These are phyloP conservation scores for Phorcus lineatus DNA, from an alignment of 2,888 invertebrate species.

Conservation along the genomic window DNA sequence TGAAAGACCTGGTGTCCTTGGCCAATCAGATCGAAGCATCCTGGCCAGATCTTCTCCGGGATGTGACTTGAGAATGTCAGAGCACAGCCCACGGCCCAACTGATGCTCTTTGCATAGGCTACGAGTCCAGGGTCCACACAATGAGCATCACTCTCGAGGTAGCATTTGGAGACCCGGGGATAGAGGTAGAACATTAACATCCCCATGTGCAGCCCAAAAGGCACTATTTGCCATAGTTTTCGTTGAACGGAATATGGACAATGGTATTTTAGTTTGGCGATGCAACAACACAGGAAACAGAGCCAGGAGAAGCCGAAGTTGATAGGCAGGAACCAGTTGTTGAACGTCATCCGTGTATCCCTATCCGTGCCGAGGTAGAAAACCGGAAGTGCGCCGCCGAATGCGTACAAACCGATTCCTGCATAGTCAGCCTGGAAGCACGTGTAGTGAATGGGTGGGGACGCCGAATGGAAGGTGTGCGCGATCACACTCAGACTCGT, in stretches of 20 bases:
- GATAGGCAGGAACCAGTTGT: slow-evolving; percentile 35
- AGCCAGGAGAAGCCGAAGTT: slow-evolving; percentile 44
- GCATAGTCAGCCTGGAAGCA: slow-evolving; percentile 57
- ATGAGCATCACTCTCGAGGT: not conserved
- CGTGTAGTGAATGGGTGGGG: slow-evolving; percentile 48
- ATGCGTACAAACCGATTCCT: slow-evolving; percentile 49
- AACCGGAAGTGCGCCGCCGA: slow-evolving; percentile 44
- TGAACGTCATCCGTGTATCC: slow-evolving; percentile 9
- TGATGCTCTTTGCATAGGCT: slow-evolving; percentile 38
- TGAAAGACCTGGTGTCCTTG: slow-evolving; percentile 60
- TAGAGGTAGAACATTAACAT: slow-evolving; percentile 35
- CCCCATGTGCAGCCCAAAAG: slow-evolving; percentile 38
- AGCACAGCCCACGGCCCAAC: slow-evolving; percentile 37
- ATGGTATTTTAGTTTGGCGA: slow-evolving; percentile 47
- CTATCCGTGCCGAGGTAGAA: slow-evolving; percentile 39
- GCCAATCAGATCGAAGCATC: slow-evolving; percentile 53
- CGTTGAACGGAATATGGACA: slow-evolving; percentile 51
- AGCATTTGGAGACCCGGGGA: slow-evolving; percentile 37
- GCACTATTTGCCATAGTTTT: slow-evolving; percentile 46
- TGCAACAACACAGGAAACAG: slow-evolving; percentile 42
- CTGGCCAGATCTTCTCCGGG: slow-evolving; percentile 54
- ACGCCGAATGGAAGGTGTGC: slow-evolving; percentile 55
- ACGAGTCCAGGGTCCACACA: slow-evolving; percentile 35
- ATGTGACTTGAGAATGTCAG: slow-evolving; percentile 57
- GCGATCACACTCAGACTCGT: slow-evolving; percentile 47